phyloP scores from a whole-genome alignment of 2,888 invertebrate species.

The Lochmaea capreae region DNA sequence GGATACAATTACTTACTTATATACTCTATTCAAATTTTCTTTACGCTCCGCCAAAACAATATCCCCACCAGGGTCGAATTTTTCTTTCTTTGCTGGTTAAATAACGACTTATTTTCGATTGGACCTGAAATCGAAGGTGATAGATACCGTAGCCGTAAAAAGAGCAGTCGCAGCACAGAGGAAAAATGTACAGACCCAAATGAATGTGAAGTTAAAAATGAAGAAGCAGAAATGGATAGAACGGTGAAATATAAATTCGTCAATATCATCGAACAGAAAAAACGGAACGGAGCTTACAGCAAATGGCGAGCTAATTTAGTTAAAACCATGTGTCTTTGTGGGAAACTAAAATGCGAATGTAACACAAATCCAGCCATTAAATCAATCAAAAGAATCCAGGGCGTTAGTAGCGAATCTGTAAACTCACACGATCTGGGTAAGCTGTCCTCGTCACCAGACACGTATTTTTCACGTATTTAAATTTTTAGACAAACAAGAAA shows the following conservation, averaged over 20 bases:
- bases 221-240: conserved; percentile 6
- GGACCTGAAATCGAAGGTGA: too few species aligned
- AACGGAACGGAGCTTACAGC: conserved; percentile 40
- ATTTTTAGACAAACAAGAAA: neutral
- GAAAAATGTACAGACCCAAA: too few species aligned
- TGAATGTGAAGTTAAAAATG: too few species aligned
- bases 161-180: too few species aligned
- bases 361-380: conserved; percentile 45
- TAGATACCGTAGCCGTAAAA: too few species aligned
- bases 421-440: too few species aligned
- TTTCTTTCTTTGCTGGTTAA: too few species aligned
- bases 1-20: neutral
- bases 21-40: too few species aligned
- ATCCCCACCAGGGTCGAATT: too few species aligned
- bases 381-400: conserved; percentile 31
- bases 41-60: too few species aligned
- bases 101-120: too few species aligned
- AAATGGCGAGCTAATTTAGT: conserved; percentile 46
- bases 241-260: conserved; percentile 38
- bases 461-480: neutral
- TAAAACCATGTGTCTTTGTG: conserved; percentile 38
- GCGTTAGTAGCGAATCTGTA: neutral
- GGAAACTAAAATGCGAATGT: conserved; percentile 39
- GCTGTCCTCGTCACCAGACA: too few species aligned
- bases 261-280: conserved; percentile 46